Evolutionary conservation across 1,140 invertebrate species (phyloP), one percentile per base, ranked within the genome.

Genomic region (Lutraria rhynchaena): DNA sequence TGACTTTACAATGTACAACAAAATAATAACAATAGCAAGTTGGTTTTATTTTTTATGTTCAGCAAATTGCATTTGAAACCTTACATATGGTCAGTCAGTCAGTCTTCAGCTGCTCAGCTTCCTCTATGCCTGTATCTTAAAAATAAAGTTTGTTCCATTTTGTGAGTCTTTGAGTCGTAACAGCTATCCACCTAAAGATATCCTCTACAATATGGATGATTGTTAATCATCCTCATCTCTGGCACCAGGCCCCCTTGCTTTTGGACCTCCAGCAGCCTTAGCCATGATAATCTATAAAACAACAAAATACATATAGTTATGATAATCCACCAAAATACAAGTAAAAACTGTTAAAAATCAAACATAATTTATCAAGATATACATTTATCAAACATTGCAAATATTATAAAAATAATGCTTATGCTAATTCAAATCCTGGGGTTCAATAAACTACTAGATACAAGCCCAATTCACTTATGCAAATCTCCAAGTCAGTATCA

Each of bases 191-290:
- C 37, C 37, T 41, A 41, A 5, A 41, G 37, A 7, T 41, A 7
- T 15, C 31, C 57, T 60, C n/a, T 2, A 15, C 33, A 17, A 33
- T 17, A 60, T n/a, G n/a, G n/a, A n/a, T 35, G 27, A 60, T 33
- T 37, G 27, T 46, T 65, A 65, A 65, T 83, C 71, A 82, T 97
- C 96, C 82, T 94, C 95, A 90, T 94, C 94, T 86, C 94, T 94
- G 57, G 94, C 93, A 49, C 88, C 89, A 80, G 89, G 89, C 41
- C 93, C 90, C 90, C 94, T 95, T 17, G 87, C 77, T 93, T 99
- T 98, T 0, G 98, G 98, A 63, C 98, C 98, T 74, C 98, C 98
- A 24, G 98, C 98, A 89, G 96, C 94, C 93, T 99, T 99, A 0
- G 98, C 97, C 97, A 99, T 99, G 77, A 99, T 99, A 81, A 99